A percentile compares a stretch with the other conserved stretches of the same genome.
phyloP scores from a whole-genome alignment of 2,113 vertebrate species.

The Piliocolobus tephrosceles region DNA sequence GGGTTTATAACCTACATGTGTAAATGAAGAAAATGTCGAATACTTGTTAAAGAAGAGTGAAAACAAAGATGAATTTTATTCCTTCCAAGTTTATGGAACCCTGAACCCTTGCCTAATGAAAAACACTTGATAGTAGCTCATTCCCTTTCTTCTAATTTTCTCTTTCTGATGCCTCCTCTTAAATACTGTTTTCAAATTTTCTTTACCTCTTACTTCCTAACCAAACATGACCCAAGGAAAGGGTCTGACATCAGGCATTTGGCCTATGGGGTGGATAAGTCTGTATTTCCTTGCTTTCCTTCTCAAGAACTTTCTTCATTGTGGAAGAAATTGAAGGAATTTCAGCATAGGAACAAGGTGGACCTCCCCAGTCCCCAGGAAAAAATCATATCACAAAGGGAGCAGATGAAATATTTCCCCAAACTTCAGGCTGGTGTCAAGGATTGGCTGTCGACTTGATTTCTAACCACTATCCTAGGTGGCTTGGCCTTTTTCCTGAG shows the following conservation, averaged over 20 bases:
- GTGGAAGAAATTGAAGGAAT: neutral
- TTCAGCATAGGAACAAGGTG: neutral
- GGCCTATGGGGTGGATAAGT: neutral
- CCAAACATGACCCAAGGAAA: neutral
- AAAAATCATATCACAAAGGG: neutral
- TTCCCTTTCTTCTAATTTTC: neutral
- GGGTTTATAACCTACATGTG: neutral
- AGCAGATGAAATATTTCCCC: neutral
- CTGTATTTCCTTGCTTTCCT: neutral
- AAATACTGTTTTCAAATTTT: neutral
- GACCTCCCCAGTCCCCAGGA: neutral
- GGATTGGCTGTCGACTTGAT: neutral
- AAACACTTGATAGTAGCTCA: neutral
- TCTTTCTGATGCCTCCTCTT: neutral
- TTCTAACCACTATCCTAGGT: neutral
- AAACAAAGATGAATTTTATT: neutral
- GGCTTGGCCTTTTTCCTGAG: neutral
- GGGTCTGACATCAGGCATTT: neutral
- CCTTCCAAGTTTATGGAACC: neutral
- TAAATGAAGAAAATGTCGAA: neutral
- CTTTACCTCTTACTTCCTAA: neutral
- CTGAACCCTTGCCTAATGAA: neutral
- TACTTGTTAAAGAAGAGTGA: neutral
- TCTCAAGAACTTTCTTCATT: neutral
- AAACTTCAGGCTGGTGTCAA: neutral